Base-by-base conservation (phyloP, 2,888 invertebrate genomes). In the Amblyjoppa fuscipennis region DNA sequence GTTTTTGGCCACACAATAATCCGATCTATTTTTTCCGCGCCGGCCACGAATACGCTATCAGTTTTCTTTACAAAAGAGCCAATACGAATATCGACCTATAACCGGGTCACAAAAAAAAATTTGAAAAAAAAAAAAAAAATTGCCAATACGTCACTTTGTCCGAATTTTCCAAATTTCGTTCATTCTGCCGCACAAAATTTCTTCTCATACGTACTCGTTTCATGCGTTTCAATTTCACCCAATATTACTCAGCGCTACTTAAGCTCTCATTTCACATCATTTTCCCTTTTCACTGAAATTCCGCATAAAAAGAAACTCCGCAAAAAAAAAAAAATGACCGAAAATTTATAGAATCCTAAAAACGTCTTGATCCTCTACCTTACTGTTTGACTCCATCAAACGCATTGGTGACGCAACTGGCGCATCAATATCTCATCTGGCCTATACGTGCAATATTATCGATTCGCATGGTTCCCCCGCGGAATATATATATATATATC, bases 401-500 rank as follows among this genome's bases (percentile, higher is more conserved):
- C 28, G 45, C 45, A 59, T 59, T 59, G 25, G 28, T 25, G 28
- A 59, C 59, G 59, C 59, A 28, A 28, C 59, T 28, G 11, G 59
- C 0, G 59, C 59, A 59, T 59, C 59, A 13, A 59, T 59, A 59
- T 28, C 59, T 28, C 59, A 28, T 59, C 25, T 28, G 59, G n/a
- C 13, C 1, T 4, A 59, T 28, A 28, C 28, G 28, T 59, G 25
- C 13, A 9, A 13, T 59, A 28, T 59, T 59, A 59, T 59, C 59
- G 59, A 59, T 25, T 59, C 11, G 59, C 59, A 28, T 28, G 25
- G 59, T 11, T 28, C 59, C 11, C 28, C 59, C 11, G 28, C 59
- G 28, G 25, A 25, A 59, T 25, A 28, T 28, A 20, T 20, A 83
- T 81, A 86, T 87, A 83, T 81, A 86, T 87, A 89, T 90, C 51